Evolutionary conservation across 2,113 vertebrate species (phyloP), one percentile per base, ranked within the genome.

Genomic region (Hoplias malabaricus): DNA sequence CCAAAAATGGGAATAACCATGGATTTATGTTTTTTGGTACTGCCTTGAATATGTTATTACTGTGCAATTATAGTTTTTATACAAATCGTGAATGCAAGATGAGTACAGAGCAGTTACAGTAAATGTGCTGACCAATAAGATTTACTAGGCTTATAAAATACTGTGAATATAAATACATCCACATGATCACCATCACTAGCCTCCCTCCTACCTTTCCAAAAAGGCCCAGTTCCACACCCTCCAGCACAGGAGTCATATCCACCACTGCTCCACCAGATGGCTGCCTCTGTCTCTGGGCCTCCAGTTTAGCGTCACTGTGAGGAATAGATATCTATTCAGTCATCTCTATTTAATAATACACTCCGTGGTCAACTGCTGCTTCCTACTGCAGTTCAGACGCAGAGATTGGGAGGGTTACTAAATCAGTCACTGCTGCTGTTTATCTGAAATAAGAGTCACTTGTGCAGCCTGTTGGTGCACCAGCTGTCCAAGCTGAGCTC

Each of bases 151-250:
- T 13, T 43, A 29, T 56, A 43, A 43, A 36, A 61, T 33, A 19
- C 25, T 9, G 1, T 16, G 19, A 40, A 8, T 2, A 46, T 61
- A 46, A 46, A 73, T 29, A 57, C 31, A 48, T 33, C 3, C 27
- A 61, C 25, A 61, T 61, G 13, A 61, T 61, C 57, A n/a, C n/a
- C 2, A 63, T 63, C 19, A n/a, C 16, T 19, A 63, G 11, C 59
- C 66, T 9, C 31, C 5, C 46, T 68, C 82, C 92, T 88, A 95
- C 98, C 95, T 98, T 97, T 53, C 95, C 96, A 14, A 90, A 94
- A 19, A 92, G 92, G 43, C 93, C 94, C 56, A 97, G 86, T 85
- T 99, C 97, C 56, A 98, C 93, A 0, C 97, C 98, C 85, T 99
- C 98, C 85, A 99, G 85, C 2, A 93, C 94, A 23, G 96, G 94